These are phyloP conservation scores for Poeciliopsis retropinna DNA, from an alignment of 2,113 vertebrate species.

Conservation along the genomic window DNA sequence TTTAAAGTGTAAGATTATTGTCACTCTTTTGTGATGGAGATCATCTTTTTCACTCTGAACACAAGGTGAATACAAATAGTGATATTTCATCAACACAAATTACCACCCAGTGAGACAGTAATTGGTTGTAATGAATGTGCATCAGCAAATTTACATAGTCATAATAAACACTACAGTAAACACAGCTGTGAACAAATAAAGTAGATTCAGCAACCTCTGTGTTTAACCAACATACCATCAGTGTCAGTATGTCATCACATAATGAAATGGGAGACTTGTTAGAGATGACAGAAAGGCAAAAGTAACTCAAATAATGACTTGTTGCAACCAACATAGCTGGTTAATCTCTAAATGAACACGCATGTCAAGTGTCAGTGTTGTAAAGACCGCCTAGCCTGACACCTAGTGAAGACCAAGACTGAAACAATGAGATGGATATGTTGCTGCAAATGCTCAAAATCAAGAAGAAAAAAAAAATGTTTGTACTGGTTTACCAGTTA, in stretches of 20 bases:
- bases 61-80: conserved; percentile 48
- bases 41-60: conserved; percentile 23
- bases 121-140: conserved; percentile 50
- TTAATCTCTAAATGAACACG: no score
- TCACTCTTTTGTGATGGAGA: conserved; percentile 18
- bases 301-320: no score
- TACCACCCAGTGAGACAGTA: conserved; percentile 49
- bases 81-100: conserved; percentile 50
- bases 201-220: conserved; percentile 4
- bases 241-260: background rate
- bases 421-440: no score
- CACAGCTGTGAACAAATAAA: conserved; percentile 39
- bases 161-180: conserved; percentile 41
- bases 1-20: background rate
- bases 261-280: background rate
- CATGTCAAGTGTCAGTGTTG: no score
- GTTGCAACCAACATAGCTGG: no score
- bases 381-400: no score
- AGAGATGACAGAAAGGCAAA: background rate
- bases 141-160: conserved; percentile 46
- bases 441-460: no score
- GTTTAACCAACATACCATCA: conserved; percentile 3
- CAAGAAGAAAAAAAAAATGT: no score
- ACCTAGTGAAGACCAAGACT: no score
- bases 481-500: no score